Percentiles rank a stretch among this genome's conserved stretches.
Conservation (phyloP, 2,113 vertebrate genomes). For the Apus apus region DNA sequence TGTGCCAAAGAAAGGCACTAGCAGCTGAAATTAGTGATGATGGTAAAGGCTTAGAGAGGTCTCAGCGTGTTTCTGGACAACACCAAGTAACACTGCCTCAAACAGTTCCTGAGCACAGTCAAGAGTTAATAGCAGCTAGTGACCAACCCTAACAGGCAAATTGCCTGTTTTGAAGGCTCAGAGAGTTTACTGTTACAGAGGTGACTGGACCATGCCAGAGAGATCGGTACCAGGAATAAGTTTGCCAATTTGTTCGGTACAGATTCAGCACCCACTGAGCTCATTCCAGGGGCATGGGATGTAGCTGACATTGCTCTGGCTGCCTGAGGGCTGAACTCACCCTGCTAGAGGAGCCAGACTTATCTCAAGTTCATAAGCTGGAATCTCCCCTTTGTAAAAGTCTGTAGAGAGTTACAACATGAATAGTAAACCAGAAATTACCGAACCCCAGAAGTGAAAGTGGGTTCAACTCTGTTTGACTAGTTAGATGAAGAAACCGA, state of each 20-base stretch:
- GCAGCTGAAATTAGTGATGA: background rate
- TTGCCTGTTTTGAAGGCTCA: background rate
- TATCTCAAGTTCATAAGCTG: background rate
- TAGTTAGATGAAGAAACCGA: background rate
- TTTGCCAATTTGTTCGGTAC: background rate
- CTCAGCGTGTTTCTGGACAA: background rate
- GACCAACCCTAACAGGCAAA: background rate
- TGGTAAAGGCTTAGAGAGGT: background rate
- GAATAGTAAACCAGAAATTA: background rate
- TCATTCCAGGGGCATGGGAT: background rate
- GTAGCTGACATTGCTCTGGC: background rate
- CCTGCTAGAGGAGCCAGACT: too few species aligned
- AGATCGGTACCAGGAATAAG: background rate
- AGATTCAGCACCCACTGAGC: background rate
- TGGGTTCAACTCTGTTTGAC: background rate
- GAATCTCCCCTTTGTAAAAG: background rate
- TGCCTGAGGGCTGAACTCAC: background rate
- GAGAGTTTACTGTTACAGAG: background rate
- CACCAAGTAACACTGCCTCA: background rate
- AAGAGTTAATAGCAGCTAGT: background rate
- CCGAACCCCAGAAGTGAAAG: background rate
- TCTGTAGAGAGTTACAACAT: background rate
- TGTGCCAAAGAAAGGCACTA: background rate
- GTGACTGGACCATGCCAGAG: background rate
- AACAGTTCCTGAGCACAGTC: background rate